Conservation (phyloP, 2,797 vertebrate genomes). For the Tenualosa ilisha region DNA sequence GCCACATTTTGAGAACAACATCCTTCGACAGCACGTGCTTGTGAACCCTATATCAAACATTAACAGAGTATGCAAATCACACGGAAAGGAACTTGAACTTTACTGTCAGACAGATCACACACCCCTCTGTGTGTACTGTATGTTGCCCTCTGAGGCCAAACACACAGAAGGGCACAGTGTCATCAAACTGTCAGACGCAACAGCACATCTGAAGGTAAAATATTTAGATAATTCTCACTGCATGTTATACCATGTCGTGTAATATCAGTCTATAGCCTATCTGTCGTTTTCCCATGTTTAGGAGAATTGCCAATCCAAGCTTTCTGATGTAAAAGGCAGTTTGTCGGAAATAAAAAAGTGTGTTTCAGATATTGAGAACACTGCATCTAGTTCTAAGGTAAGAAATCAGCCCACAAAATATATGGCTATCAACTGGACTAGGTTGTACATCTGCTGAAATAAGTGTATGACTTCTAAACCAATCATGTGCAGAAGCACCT, state of each 20-base stretch:
- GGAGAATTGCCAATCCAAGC: conserved; percentile 39
- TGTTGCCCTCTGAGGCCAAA: conserved; percentile 36
- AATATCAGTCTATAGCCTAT: neutral
- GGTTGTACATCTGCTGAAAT: neutral
- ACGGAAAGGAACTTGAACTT: conserved; percentile 42
- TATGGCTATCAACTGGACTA: neutral
- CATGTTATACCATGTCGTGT: neutral
- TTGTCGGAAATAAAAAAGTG: conserved; percentile 28
- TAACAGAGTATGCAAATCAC: conserved; percentile 38
- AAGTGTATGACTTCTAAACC: neutral
- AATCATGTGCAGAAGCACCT: conserved; percentile 14
- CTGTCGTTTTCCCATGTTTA: neutral
- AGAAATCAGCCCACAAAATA: neutral
- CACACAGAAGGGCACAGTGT: conserved; percentile 39
- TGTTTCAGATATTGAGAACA: conserved; percentile 27
- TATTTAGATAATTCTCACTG: neutral
- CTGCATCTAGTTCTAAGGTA: conserved; percentile 34
- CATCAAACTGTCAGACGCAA: conserved; percentile 39
- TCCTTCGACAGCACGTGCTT: conserved; percentile 34
- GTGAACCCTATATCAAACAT: conserved; percentile 31
- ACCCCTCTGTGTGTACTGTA: conserved; percentile 45
- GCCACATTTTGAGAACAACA: conserved; percentile 37
- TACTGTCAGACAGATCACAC: conserved; percentile 41
- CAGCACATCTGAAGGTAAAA: conserved; percentile 25
- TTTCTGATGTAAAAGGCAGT: conserved; percentile 26